Percentiles rank a stretch among this genome's conserved stretches.
phyloP scores from a whole-genome alignment of 2,797 vertebrate genomes.

The Gallirallus australis region DNA sequence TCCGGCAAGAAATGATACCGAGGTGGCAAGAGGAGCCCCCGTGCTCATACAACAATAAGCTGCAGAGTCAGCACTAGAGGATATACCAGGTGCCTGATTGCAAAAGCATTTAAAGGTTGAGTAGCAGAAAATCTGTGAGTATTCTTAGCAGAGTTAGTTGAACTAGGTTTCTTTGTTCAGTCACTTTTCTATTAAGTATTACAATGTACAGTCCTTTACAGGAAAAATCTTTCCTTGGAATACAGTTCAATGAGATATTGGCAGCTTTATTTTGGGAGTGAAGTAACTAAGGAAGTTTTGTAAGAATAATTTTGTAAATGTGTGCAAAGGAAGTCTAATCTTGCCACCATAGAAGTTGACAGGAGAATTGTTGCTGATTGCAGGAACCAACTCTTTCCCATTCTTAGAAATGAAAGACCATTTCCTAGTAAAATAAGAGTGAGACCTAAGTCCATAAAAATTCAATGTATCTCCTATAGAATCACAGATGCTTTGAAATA shows the following conservation, averaged over 20 bases:
- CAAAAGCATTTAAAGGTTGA: not conserved
- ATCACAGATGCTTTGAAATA: not conserved
- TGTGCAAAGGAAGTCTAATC: not conserved
- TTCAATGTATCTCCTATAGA: not conserved
- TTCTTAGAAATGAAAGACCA: not conserved
- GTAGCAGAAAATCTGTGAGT: not conserved
- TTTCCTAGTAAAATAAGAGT: not conserved
- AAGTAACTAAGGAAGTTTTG: not conserved
- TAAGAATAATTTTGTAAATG: not conserved
- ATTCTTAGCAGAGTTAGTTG: not conserved
- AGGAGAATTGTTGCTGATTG: not conserved
- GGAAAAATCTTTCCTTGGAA: not conserved
- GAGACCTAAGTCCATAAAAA: not conserved
- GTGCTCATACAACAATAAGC: rapidly evolving
- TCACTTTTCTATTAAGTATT: not conserved
- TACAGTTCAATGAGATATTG: not conserved
- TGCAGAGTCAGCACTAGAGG: not conserved
- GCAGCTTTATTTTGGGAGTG: not conserved
- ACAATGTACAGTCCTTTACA: not conserved
- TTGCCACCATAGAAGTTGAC: not conserved
- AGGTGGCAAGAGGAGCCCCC: not conserved
- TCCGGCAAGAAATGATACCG: not conserved
- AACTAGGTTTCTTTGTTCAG: not conserved
- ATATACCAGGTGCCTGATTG: not conserved
- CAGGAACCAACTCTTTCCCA: not conserved